Base-by-base conservation (phyloP, 2,113 vertebrate species). In the Cryptotis parvus region DNA sequence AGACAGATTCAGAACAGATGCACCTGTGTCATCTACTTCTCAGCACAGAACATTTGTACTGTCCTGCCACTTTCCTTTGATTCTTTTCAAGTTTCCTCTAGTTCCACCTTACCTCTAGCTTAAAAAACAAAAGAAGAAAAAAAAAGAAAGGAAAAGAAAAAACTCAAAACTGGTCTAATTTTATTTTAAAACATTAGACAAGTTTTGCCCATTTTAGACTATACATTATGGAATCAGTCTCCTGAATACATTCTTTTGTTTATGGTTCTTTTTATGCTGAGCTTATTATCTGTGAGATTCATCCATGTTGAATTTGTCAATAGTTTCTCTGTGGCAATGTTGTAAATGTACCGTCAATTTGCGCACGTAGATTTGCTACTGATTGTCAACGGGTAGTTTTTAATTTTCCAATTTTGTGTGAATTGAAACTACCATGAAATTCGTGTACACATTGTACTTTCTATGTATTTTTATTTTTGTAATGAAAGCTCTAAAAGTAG, bases 51-150 rank as follows among this genome's bases (percentile, higher is more conserved):
- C 39, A 58, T 43, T 68, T 70, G 24, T 24, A 43, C 77, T 63
- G 76, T 86, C 66, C 37, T 66, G 9, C 45, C 26, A 49, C 24
- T 24, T 81, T 84, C 39, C 11, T 78, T 49, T 55, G 12, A 20
- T 58, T 24, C 43, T 39, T 94, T 96, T 45, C 39, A 63, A 69
- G 33, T 90, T 92, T 94, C 84, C 76, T 43, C 41, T 18, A 3
- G 3, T 15, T 27, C 37, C 45, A 61, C 11, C 20, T 16, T 29
- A 33, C 61, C 69, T 52, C 18, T 29, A 82, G 4, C 18, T 77
- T n/a, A n/a, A n/a, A n/a, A n/a, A n/a, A n/a, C n/a, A n/a, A n/a
- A n/a, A n/a, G n/a, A n/a, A n/a, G n/a, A n/a, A n/a, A n/a, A n/a
- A n/a, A n/a, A n/a, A n/a, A 39, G 65, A 52, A 45, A 45, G 11